Evolutionary conservation across 2,888 invertebrate species (phyloP), one percentile per base, ranked within the genome.

Genomic region (Ceramica pisi): DNA sequence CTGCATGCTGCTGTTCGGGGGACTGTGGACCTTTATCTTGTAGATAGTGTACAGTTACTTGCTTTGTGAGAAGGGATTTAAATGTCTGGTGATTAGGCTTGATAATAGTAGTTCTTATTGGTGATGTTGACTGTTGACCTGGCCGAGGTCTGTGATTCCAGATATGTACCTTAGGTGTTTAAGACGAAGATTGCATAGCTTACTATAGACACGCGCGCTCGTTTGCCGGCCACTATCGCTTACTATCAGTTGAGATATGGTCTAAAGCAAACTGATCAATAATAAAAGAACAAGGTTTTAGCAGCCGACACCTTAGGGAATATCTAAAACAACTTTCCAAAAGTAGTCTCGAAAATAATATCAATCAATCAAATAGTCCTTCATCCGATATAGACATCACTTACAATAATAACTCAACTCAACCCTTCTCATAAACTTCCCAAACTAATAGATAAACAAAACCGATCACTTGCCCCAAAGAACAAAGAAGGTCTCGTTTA

Each of bases 381-480:
- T 35, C n/a, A 23, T 55, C 46, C 12, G 5, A 31, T 31, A 31
- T 31, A 31, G 2, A 31, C 26, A 48, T 41, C 14, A 16, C 38
- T 8, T 56, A n/a, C 10, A 56, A 59, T 46, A 51, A 23, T 46
- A 71, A 19, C 56, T 44, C 23, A 10, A 21, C 41, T 6, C 14
- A 35, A 62, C 51, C 74, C 74, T 53, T 46, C 16, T 80, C 75
- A 75, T 50, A 67, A 81, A 55, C 31, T 44, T 75, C 14, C 38
- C 46, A 16, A n/a, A 48, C n/a, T 14, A 9, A 48, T 78, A 78
- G n/a, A 62, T 57, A 64, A 75, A 75, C 75, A 80, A 61, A 60
- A 55, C 35, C 75, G 75, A 75, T 75, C 75, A 61, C 19, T 46
- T 0, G 7, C 9, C 21, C 14, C 21, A 53, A 44, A 53, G 38